Percentiles rank a stretch among this genome's conserved stretches.
Conservation (phyloP, 35 echinoderm and acorn worm genomes). For the Ophioderma brevispina region DNA sequence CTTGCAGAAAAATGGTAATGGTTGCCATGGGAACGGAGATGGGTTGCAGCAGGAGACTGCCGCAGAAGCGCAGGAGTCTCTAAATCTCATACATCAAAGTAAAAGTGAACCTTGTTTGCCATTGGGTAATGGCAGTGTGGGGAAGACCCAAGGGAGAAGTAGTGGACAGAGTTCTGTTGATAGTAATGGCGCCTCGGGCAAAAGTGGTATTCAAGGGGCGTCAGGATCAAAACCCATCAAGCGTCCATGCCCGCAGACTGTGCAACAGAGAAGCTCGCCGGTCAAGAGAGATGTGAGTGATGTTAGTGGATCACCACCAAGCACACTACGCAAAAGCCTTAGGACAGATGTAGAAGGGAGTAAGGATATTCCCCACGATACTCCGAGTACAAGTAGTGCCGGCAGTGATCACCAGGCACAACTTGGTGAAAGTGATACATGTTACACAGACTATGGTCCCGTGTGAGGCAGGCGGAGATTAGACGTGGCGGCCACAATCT, state of each 20-base stretch:
- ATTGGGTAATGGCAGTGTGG: background rate
- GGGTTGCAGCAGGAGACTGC: background rate
- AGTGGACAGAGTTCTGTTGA: too few relatives aligned
- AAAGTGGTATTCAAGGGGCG: too few relatives aligned
- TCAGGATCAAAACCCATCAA: too few relatives aligned
- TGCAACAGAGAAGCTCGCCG: conserved; percentile 16
- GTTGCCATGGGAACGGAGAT: background rate
- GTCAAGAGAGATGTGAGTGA: conserved; percentile 68
- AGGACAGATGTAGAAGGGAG: background rate
- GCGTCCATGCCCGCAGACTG: too few relatives aligned
- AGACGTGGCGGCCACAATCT: conserved; percentile 53
- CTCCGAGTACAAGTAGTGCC: too few relatives aligned
- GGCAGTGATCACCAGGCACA: too few relatives aligned
- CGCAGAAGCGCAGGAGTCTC: background rate
- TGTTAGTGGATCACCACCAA: conserved; percentile 63
- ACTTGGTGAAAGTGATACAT: conserved; percentile 9
- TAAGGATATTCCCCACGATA: background rate
- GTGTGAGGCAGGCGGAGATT: conserved; percentile 69
- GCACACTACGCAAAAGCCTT: conserved; percentile 46
- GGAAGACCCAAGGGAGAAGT: background rate
- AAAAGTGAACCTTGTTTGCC: conserved; percentile 41
- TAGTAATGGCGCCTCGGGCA: too few relatives aligned
- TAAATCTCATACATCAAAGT: conserved; percentile 26
- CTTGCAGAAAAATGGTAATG: conserved; percentile 18
- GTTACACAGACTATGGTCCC: conserved; percentile 54